Percentiles rank a stretch among this genome's conserved stretches.
Evolutionary conservation across 2,888 invertebrate genomes (phyloP).

Genomic region (Sericinus montela): DNA sequence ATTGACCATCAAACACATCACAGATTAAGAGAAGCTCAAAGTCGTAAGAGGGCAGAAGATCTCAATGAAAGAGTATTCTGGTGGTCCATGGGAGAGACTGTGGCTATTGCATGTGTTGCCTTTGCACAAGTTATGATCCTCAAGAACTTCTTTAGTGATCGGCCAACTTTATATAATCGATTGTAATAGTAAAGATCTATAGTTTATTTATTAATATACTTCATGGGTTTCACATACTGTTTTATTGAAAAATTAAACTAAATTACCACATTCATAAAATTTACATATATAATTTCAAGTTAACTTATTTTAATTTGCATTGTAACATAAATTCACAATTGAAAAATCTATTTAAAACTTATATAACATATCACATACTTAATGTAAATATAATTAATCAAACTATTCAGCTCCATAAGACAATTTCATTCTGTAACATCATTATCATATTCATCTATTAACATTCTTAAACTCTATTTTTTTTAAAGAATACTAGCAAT

Average conservation of each 20-base stretch:
- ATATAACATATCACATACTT: no score
- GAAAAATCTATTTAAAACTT: no score
- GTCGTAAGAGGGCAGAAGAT: conserved; percentile 97
- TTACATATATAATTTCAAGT: no score
- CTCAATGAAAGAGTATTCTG: conserved; percentile 95
- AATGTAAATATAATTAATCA: no score
- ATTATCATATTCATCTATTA: no score
- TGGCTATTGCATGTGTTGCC: conserved; percentile 90
- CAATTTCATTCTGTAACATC: no score
- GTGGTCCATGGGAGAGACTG: conserved; percentile 95
- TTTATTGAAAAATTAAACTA: conserved; percentile 20
- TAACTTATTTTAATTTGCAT: no score
- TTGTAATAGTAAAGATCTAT: conserved; percentile 58
- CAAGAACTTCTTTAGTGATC: conserved; percentile 90
- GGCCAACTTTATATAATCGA: conserved; percentile 67
- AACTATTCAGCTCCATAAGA: no score
- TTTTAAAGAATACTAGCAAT: no score
- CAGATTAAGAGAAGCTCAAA: conserved; percentile 95
- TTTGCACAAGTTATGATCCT: conserved; percentile 94
- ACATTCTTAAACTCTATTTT: no score
- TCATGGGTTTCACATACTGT: conserved; percentile 36
- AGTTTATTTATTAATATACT: conserved; percentile 63
- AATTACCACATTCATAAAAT: no score
- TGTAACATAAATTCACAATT: no score
- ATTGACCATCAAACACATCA: conserved; percentile 99